A percentile compares a stretch with the other conserved stretches of the same genome.
These are phyloP conservation scores for Pseudochirops corinnae DNA, from an alignment of 2,797 vertebrate genomes.

Conservation along the genomic window DNA sequence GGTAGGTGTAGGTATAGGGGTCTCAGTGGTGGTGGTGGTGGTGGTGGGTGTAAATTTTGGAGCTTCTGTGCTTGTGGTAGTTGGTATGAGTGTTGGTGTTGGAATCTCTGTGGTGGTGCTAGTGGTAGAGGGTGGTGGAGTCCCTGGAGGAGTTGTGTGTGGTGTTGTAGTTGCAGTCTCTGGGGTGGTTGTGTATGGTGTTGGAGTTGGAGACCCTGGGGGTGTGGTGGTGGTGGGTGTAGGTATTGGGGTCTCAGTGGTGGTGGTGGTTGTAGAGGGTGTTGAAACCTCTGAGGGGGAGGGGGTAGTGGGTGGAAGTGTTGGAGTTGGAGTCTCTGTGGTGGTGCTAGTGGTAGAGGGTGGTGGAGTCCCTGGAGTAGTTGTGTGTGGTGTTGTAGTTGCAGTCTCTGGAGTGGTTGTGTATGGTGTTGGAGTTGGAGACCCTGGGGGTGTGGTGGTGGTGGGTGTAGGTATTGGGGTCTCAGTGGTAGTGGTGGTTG, in stretches of 20 bases:
- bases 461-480: too few species aligned
- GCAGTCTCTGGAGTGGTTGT: neutral
- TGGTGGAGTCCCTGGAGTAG: neutral
- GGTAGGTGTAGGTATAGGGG: too few species aligned
- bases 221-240: neutral
- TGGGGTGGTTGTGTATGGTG: neutral
- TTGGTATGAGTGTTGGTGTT: neutral
- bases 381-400: too few species aligned
- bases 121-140: too few species aligned
- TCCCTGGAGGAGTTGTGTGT: neutral
- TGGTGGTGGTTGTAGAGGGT: neutral
- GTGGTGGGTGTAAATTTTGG: too few species aligned
- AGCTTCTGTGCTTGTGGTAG: too few species aligned
- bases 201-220: neutral
- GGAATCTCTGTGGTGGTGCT: too few species aligned
- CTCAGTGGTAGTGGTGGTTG: too few species aligned
- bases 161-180: neutral
- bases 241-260: neutral
- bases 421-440: neutral
- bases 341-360: too few species aligned
- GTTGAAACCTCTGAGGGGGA: neutral
- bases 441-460: accelerated
- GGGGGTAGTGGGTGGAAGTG: neutral
- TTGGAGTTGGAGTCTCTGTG: too few species aligned
- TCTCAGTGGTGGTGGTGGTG: too few species aligned